Evolutionary conservation across 1,140 invertebrate genomes (phyloP), one percentile per base, ranked within the genome.

Genomic region (Platyscapa corneri): DNA sequence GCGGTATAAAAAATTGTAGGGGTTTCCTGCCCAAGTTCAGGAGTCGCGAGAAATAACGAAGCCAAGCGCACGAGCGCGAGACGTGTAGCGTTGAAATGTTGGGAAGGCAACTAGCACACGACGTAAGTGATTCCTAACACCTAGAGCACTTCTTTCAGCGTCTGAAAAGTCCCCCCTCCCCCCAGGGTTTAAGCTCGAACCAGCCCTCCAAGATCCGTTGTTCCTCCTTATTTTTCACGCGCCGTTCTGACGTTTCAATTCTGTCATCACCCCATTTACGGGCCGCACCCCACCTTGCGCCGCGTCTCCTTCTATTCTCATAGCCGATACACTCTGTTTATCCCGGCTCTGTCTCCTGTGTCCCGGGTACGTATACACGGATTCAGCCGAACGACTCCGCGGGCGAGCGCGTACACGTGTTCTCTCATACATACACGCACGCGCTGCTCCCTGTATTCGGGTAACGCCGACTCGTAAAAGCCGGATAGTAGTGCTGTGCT

Each of bases 401-500:
- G 75, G 75, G 75, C 34, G 56, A 60, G 34, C 34, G n/a, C 32
- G 77, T 79, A 79, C 77, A 79, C 53, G 53, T 72, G 80, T 80
- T 60, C 77, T 30, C 84, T 34, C 27, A 49, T 49, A 64, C 72
- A 37, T 30, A 49, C 27, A 14, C 37, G 37, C n/a, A 65, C 49
- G 30, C 53, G 82, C 37, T 65, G 82, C 84, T 77, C 60, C 76
- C 53, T 53, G 49, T 64, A 78, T 78, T 78, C 76, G 49, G 60
- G 49, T 56, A 78, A 60, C 20, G n/a, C 70, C 81, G 53, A 76
- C 46, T 53, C 46, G 46, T 76, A 76, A 49, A 34, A 76, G 42
- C 39, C 27, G n/a, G 42, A n/a, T n/a, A n/a, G n/a, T n/a, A n/a
- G n/a, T 3, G 42, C 7, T 20, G 8, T 37, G 7, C 6, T 20